Conservation (phyloP, 2,113 vertebrate genomes). For the Pseudorhombus dupliciocellatus region DNA sequence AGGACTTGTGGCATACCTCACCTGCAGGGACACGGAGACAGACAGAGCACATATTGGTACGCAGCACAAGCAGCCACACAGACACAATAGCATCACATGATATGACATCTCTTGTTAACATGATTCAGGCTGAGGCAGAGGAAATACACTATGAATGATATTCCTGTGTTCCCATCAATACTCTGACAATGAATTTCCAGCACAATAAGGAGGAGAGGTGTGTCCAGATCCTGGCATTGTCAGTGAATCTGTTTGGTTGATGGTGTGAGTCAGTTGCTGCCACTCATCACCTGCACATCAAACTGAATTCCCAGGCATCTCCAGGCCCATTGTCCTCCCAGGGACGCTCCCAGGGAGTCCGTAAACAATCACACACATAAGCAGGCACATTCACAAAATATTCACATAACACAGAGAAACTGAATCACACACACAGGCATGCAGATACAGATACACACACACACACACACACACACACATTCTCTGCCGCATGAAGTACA, state of each 20-base stretch:
- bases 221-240: slow-evolving; percentile 80
- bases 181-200: slow-evolving; percentile 53
- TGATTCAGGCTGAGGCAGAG: slow-evolving; percentile 37
- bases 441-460: slow-evolving; percentile 81
- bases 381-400: slow-evolving; percentile 54
- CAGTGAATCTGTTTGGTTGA: slow-evolving; percentile 69
- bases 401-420: slow-evolving; percentile 55
- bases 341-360: slow-evolving; percentile 90
- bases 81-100: slow-evolving; percentile 34
- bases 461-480: slow-evolving; percentile 83
- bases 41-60: slow-evolving; percentile 43
- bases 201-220: slow-evolving; percentile 54
- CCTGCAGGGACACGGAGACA: slow-evolving; percentile 84
- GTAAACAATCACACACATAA: slow-evolving; percentile 88
- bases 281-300: slow-evolving; percentile 95
- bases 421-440: slow-evolving; percentile 28
- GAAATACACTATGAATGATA: slow-evolving; percentile 55
- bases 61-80: slow-evolving; percentile 11
- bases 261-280: slow-evolving; percentile 69
- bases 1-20: slow-evolving; percentile 99
- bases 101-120: slow-evolving; percentile 37
- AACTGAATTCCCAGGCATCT: slow-evolving; percentile 85
- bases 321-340: slow-evolving; percentile 90
- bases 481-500: slow-evolving; percentile 95
- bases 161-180: slow-evolving; percentile 56